Conservation (phyloP, 2,888 invertebrate genomes). For the Cryptus armator region DNA sequence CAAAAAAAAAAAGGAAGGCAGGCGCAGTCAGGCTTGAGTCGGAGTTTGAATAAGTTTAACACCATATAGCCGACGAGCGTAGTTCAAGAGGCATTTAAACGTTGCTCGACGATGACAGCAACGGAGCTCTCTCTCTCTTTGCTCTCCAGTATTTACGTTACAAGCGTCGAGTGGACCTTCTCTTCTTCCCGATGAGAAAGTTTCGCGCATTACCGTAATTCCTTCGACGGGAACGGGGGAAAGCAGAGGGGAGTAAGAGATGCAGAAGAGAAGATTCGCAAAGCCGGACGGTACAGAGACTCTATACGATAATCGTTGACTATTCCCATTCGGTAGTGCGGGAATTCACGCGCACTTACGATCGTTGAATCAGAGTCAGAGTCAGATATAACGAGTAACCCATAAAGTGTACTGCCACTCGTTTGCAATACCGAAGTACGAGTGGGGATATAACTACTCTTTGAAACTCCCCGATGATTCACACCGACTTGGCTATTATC, state of each 20-base stretch:
- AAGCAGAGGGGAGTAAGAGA: conserved; percentile 57
- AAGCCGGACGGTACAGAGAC: conserved; percentile 1
- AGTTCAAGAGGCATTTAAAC: conserved; percentile 65
- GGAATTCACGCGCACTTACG: conserved; percentile 65
- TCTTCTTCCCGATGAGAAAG: conserved; percentile 60
- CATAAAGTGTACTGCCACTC: conserved; percentile 66
- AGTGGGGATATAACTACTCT: conserved; percentile 37
- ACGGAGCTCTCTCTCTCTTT: conserved; percentile 20
- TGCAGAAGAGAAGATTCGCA: conserved; percentile 25
- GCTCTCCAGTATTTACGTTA: conserved; percentile 58
- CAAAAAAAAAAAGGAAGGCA: conserved; percentile 1
- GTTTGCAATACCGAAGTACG: conserved; percentile 50
- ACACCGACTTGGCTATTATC: conserved; percentile 63
- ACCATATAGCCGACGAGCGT: conserved; percentile 32
- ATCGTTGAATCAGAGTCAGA: conserved; percentile 66
- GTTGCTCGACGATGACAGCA: conserved; percentile 60
- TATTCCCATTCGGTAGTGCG: conserved; percentile 68
- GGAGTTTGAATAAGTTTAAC: conserved; percentile 4
- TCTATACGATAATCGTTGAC: conserved; percentile 66
- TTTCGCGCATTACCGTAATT: conserved; percentile 65
- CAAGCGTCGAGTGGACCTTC: conserved; percentile 58
- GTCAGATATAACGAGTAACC: conserved; percentile 65
- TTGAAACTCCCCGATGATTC: conserved; percentile 59
- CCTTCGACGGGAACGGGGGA: conserved; percentile 40
- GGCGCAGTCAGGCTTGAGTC: neutral